Conservation (phyloP, 2,113 vertebrate genomes). For the Arizona elegans region DNA sequence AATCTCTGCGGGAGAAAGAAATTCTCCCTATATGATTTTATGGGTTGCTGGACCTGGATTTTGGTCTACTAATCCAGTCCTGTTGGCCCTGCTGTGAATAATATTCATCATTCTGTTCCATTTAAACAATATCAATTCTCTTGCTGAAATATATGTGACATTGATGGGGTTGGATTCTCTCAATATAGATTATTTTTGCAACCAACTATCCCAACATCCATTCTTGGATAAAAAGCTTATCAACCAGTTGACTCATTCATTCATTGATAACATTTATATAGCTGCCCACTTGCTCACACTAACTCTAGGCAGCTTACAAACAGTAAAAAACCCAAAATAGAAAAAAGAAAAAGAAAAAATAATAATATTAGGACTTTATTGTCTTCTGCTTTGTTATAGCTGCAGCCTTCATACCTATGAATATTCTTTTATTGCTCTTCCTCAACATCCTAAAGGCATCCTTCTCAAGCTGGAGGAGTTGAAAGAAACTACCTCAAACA, state of each 20-base stretch:
- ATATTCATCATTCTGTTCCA: neutral
- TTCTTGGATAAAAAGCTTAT: conserved; percentile 48
- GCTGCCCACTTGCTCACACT: neutral
- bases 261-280: neutral
- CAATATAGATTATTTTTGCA: neutral
- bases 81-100: neutral
- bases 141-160: neutral
- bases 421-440: conserved; percentile 60
- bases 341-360: neutral
- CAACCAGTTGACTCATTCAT: conserved; percentile 42
- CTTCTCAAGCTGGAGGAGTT: conserved; percentile 50
- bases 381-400: conserved; percentile 46
- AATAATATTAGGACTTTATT: conserved; percentile 31
- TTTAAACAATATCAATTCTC: neutral
- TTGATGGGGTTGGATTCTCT: neutral
- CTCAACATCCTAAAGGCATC: conserved; percentile 40
- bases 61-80: neutral
- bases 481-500: conserved; percentile 59
- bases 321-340: neutral
- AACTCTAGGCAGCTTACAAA: neutral
- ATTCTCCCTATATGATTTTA: neutral
- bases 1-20: neutral
- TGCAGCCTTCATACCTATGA: conserved; percentile 63
- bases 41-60: neutral
- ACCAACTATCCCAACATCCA: conserved; percentile 41